Evolutionary conservation across 2,113 vertebrate genomes (phyloP).

Genomic region (Thermophis baileyi): DNA sequence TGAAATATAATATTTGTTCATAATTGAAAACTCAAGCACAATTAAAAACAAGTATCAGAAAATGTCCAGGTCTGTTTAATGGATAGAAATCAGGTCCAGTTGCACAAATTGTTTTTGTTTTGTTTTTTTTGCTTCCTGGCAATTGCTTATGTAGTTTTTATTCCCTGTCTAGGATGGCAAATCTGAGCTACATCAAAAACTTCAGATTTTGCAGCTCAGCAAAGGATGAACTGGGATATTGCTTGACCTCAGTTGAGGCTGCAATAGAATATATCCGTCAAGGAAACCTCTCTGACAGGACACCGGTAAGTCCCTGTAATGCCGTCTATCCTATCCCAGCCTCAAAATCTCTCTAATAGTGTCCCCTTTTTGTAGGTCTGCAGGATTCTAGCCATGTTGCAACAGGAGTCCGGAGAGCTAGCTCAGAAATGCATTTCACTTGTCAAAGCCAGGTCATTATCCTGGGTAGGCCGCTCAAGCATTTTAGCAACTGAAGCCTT

Average conservation of each 20-base stretch:
- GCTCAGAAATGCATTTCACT: neutral
- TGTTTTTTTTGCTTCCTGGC: neutral
- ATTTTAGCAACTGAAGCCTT: neutral
- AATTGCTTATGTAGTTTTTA: neutral
- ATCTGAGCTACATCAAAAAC: slow-evolving; percentile 96
- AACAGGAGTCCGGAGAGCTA: neutral
- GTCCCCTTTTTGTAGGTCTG: neutral
- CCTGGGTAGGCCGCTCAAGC: neutral
- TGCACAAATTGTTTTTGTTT: neutral
- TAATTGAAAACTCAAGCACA: neutral
- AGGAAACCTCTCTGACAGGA: slow-evolving; percentile 79
- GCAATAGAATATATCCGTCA: slow-evolving; percentile 88
- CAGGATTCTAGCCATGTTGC: neutral
- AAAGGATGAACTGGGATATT: slow-evolving; percentile 94
- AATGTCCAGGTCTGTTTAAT: neutral
- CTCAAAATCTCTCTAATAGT: neutral
- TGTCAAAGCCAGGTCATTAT: neutral
- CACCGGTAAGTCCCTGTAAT: slow-evolving; percentile 66
- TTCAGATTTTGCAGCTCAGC: slow-evolving; percentile 88
- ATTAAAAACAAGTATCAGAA: neutral
- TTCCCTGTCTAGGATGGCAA: slow-evolving; percentile 85
- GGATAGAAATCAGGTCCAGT: neutral
- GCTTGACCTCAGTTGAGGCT: slow-evolving; percentile 91
- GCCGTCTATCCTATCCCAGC: neutral
- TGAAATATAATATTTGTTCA: neutral